phyloP scores from a whole-genome alignment of 2,888 invertebrate genomes.

The Rhaphigaster nebulosa region DNA sequence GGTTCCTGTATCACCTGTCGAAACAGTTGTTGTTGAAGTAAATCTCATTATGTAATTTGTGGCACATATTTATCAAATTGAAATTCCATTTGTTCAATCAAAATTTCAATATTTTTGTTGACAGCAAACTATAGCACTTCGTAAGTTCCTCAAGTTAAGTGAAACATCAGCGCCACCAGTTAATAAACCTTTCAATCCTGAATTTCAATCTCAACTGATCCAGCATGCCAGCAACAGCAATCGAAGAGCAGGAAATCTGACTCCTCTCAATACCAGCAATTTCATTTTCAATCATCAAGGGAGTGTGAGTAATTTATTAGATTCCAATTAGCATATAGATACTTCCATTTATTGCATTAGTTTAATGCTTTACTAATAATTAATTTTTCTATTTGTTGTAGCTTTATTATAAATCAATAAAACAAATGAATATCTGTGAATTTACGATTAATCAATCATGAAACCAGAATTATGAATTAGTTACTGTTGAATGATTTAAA shows the following conservation, averaged over 20 bases:
- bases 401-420: background rate
- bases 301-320: background rate
- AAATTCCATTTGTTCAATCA: background rate
- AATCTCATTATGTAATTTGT: background rate
- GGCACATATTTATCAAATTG: background rate
- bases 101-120: background rate
- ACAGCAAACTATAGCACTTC: constrained; percentile 62
- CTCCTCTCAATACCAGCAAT: background rate
- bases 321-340: too few species aligned
- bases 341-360: too few species aligned
- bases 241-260: background rate
- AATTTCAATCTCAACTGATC: constrained; percentile 17
- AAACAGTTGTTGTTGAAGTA: constrained; percentile 52
- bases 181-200: background rate
- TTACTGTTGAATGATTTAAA: too few species aligned
- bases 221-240: constrained; percentile 2
- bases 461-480: too few species aligned
- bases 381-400: background rate
- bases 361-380: too few species aligned
- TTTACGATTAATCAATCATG: too few species aligned
- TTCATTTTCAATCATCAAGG: constrained; percentile 36
- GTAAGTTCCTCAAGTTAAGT: constrained; percentile 59
- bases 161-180: background rate
- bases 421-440: too few species aligned
- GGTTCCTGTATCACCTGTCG: background rate